phyloP scores from a whole-genome alignment of 2,797 vertebrate species.

The Galagoides demidoff region DNA sequence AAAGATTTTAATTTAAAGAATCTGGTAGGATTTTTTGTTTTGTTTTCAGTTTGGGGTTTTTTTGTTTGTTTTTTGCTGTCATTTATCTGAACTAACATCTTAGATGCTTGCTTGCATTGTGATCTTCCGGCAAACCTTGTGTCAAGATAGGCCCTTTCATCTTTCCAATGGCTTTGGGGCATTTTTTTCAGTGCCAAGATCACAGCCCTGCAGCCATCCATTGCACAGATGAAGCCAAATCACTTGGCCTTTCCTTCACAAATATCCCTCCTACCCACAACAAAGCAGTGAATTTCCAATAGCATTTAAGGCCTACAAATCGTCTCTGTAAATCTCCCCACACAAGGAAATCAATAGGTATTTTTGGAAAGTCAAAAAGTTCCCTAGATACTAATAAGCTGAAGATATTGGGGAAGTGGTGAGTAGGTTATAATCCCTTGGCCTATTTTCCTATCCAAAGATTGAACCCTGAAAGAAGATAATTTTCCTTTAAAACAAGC shows the following conservation, averaged over 20 bases:
- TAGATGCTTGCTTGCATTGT: conserved; percentile 38
- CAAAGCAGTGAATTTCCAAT: conserved; percentile 32
- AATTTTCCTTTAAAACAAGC: neutral
- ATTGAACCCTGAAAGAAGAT: neutral
- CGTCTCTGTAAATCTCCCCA: conserved; percentile 60
- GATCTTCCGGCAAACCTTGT: conserved; percentile 64
- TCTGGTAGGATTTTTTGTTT: neutral
- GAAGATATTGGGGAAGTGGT: neutral
- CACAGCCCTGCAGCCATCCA: conserved; percentile 54
- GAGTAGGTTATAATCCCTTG: neutral
- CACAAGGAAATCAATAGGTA: conserved; percentile 58
- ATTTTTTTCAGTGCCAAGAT: conserved; percentile 62
- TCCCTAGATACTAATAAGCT: conserved; percentile 22
- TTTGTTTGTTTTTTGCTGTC: neutral
- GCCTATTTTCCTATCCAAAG: neutral
- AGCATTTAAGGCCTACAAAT: conserved; percentile 13
- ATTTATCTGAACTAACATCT: conserved; percentile 55
- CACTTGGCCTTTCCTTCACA: conserved; percentile 59
- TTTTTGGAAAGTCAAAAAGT: conserved; percentile 51
- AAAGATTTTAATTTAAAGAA: conserved; percentile 31
- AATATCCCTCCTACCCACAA: conserved; percentile 39
- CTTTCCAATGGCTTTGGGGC: conserved; percentile 61
- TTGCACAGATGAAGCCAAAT: conserved; percentile 66
- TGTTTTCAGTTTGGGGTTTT: no score
- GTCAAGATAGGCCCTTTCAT: conserved; percentile 65